These are phyloP conservation scores for Numenius arquata DNA, from an alignment of 2,113 vertebrate species.

Conservation along the genomic window DNA sequence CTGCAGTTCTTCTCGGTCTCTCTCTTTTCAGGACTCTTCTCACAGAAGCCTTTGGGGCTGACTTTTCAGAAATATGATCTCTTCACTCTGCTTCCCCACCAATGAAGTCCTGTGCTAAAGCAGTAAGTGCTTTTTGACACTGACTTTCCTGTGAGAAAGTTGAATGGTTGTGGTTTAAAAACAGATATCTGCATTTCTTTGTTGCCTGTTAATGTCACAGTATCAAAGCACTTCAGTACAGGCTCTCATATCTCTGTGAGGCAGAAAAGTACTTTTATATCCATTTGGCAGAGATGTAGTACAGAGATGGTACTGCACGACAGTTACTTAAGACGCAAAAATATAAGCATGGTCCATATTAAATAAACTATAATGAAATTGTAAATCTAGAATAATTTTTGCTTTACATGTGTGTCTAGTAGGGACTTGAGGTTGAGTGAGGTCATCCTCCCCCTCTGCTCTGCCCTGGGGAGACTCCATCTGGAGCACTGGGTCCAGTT, in stretches of 20 bases:
- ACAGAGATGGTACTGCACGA: neutral
- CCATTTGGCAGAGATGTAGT: neutral
- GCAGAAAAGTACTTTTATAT: neutral
- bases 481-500: too few species aligned
- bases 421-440: neutral
- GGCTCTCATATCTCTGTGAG: neutral
- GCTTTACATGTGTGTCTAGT: neutral
- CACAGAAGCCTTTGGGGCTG: neutral
- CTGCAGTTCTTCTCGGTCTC: neutral
- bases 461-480: too few species aligned
- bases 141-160: neutral
- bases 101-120: neutral
- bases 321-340: slow-evolving; percentile 24
- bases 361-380: neutral
- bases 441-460: too few species aligned
- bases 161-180: neutral
- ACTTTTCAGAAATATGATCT: neutral
- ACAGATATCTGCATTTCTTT: slow-evolving; percentile 19
- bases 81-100: neutral
- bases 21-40: neutral
- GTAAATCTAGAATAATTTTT: neutral
- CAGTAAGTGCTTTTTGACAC: neutral
- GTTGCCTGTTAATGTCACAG: slow-evolving; percentile 1
- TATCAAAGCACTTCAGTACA: neutral
- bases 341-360: neutral